phyloP scores from a whole-genome alignment of 1,140 invertebrate species.

The Leguminivora glycinivorella region DNA sequence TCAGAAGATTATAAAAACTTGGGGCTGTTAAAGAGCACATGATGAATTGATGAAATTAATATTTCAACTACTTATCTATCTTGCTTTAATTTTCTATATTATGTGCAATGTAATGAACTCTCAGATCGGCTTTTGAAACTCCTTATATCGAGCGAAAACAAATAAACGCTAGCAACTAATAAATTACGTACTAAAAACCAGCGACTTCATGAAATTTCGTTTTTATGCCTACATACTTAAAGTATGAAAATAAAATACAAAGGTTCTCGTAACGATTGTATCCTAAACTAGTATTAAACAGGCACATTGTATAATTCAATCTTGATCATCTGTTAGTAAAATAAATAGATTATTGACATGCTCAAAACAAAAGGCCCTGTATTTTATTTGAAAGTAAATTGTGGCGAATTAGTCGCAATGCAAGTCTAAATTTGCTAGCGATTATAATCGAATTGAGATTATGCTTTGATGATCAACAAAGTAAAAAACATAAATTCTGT shows the following conservation, averaged over 20 bases:
- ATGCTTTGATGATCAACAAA: background rate
- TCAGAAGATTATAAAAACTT: no score
- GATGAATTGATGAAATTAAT: no score
- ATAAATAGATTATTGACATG: no score
- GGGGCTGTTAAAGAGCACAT: no score
- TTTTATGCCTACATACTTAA: background rate
- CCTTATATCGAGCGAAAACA: background rate
- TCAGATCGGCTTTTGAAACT: background rate
- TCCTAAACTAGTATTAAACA: background rate
- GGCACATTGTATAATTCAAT: background rate
- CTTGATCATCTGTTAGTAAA: no score
- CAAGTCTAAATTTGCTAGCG: background rate
- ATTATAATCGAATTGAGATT: background rate
- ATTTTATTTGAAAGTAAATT: background rate
- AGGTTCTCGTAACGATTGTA: background rate
- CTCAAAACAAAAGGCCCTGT: background rate
- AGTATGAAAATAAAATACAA: background rate
- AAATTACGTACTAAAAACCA: background rate
- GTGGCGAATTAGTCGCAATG: background rate
- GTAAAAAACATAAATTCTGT: background rate
- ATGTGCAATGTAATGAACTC: no score
- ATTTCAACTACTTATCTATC: no score
- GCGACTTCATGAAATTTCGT: background rate
- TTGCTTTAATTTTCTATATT: no score
- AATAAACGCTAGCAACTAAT: background rate